Base-by-base conservation (phyloP, 2,113 vertebrate species). In the Carassius gibelio region DNA sequence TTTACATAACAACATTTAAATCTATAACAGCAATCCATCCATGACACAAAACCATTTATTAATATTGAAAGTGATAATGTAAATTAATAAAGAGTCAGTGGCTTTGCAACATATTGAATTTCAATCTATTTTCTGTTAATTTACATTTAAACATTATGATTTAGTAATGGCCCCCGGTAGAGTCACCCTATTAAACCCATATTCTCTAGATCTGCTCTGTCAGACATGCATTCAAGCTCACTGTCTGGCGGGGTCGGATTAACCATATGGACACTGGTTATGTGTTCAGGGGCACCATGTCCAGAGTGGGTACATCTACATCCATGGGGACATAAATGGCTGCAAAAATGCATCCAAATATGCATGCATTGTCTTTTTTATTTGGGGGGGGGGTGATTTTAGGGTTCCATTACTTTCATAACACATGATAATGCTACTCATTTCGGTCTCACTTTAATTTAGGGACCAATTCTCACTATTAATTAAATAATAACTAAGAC, bases 211-310 rank as follows among this genome's bases (percentile, higher is more conserved):
- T 5, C 36, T 72, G 34, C 17, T n/a, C 69, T 72, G 36, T 72
- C 69, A 72, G 69, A 72, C 69, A 38, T 36, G 30, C 66, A 17
- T 69, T 69, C 30, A 13, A 36, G 30, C 34, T n/a, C 1, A 21
- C 9, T 72, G 4, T 21, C 19, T 72, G 69, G 10, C 38, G 13
- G 38, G 69, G 69, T 45, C 10, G 10, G 36, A 45, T 72, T 72
- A 72, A 72, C 36, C 69, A 72, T 72, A 72, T 72, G 69, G 38
- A 38, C 19, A 45, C 42, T 72, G 36, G 69, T 19, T 19, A 74
- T 74, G 21, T 45, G 19, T 74, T 74, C 38, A 74, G 71, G 21
- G 38, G 69, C 21, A 14, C 38, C 10, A n/a, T 74, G 38, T 74
- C 19, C 21, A 45, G 21, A 21, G 19, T 71, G 68, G 36, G 11